Evolutionary conservation across 2,113 vertebrate genomes (phyloP).

Genomic region (Dasypus novemcinctus): DNA sequence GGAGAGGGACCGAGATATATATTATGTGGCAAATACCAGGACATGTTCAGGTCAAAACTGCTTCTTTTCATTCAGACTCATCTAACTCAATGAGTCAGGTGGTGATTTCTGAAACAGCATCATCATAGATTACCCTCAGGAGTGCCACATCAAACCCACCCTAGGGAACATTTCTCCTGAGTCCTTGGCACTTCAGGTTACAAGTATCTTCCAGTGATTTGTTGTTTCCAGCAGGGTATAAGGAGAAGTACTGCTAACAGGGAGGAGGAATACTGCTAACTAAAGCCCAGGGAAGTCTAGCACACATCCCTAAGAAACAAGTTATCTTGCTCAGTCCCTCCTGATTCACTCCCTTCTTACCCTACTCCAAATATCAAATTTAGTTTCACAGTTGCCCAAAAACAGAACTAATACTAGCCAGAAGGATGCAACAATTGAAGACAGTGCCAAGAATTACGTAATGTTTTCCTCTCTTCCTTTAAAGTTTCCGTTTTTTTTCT

Average conservation of each 20-base stretch:
- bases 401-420: slow-evolving; percentile 21
- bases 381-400: not conserved
- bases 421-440: not conserved
- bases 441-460: not conserved
- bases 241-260: not conserved
- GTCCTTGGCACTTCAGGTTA: not conserved
- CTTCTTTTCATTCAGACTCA: slow-evolving; percentile 3
- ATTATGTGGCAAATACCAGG: not conserved
- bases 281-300: not conserved
- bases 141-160: not conserved
- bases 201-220: slow-evolving; percentile 14
- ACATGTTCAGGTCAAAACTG: not conserved
- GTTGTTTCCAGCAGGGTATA: not conserved
- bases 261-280: not conserved
- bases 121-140: not conserved
- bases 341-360: not conserved
- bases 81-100: not conserved
- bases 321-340: not conserved
- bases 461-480: not conserved
- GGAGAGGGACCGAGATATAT: not conserved
- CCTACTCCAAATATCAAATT: not conserved
- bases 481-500: not conserved
- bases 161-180: not conserved
- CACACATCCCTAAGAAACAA: not conserved
- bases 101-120: slow-evolving; percentile 1